phyloP scores from a whole-genome alignment of 2,888 invertebrate species.

The Oligia fasciuncula region DNA sequence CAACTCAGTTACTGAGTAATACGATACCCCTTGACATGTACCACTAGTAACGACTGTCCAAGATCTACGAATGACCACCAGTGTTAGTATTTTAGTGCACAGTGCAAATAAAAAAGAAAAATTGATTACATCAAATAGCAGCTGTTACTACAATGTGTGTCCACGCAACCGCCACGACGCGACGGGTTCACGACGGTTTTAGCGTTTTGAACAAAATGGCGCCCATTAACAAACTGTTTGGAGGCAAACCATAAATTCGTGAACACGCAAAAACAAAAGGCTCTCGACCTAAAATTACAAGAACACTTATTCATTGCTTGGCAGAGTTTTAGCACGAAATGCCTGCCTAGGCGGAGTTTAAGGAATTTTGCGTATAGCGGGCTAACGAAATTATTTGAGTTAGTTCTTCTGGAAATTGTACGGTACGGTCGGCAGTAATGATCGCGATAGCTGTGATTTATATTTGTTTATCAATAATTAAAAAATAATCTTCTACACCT shows the following conservation, averaged over 20 bases:
- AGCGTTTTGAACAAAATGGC: conserved; percentile 51
- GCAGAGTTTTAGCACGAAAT: conserved; percentile 52
- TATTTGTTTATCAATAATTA: neutral
- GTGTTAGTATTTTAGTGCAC: neutral
- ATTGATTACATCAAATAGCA: conserved; percentile 39
- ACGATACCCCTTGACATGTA: too few species aligned
- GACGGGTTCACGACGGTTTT: conserved; percentile 26
- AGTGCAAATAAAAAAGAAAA: conserved; percentile 27
- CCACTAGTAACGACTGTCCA: neutral
- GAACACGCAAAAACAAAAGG: conserved; percentile 61
- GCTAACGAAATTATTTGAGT: conserved; percentile 34
- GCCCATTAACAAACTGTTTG: conserved; percentile 50
- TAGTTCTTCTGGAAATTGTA: conserved; percentile 15
- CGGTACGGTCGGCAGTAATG: neutral
- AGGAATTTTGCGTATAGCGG: conserved; percentile 37
- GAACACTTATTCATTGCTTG: conserved; percentile 62
- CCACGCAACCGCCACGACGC: conserved; percentile 25
- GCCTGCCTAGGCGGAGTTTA: conserved; percentile 40
- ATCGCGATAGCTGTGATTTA: neutral
- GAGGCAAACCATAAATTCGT: conserved; percentile 54
- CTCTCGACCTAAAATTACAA: conserved; percentile 60
- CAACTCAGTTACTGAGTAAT: neutral
- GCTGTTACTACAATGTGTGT: conserved; percentile 50
- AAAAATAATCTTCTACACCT: neutral
- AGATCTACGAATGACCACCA: neutral